Percentiles rank a stretch among this genome's conserved stretches.
These are phyloP conservation scores for Pterois miles DNA, from an alignment of 2,797 vertebrate species.

Conservation along the genomic window DNA sequence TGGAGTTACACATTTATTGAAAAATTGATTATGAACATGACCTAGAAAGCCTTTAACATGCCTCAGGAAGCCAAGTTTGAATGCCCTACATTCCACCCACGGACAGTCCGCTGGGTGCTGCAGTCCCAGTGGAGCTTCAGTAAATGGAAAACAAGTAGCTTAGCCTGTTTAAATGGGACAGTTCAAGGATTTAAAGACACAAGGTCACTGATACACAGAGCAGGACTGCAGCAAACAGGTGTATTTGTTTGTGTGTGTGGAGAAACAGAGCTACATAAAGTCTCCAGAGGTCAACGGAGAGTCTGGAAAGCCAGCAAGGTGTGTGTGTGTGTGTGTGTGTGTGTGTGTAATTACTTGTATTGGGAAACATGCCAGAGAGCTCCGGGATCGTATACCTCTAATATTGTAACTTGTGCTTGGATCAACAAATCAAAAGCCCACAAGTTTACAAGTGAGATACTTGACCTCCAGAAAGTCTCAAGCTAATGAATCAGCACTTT, in stretches of 20 bases:
- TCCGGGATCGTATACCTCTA: conserved; percentile 14
- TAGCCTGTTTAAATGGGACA: conserved; percentile 16
- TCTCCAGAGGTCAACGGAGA: conserved; percentile 10
- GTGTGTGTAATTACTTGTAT: conserved; percentile 29
- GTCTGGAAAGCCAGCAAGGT: conserved; percentile 10
- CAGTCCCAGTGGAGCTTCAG: conserved; percentile 9
- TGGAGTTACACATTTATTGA: conserved; percentile 29
- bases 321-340: conserved; percentile 5
- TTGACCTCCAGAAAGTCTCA: conserved; percentile 25
- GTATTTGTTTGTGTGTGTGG: conserved; percentile 10
- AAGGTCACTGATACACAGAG: conserved; percentile 15
- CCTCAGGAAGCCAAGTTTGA: conserved; percentile 13
- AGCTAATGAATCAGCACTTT: conserved; percentile 35
- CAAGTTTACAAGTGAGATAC: conserved; percentile 41
- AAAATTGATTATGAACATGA: conserved; percentile 46
- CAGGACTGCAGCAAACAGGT: conserved; percentile 3
- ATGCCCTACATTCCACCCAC: conserved; percentile 22
- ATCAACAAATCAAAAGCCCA: conserved; percentile 50
- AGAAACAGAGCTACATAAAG: neutral
- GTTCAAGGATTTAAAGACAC: conserved; percentile 28
- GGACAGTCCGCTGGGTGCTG: conserved; percentile 17
- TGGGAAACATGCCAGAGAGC: conserved; percentile 23
- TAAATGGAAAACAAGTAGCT: conserved; percentile 37
- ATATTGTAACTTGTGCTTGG: conserved; percentile 46
- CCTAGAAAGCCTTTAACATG: conserved; percentile 34